Base-by-base conservation (phyloP, 2,797 vertebrate species). In the Characodon lateralis region DNA sequence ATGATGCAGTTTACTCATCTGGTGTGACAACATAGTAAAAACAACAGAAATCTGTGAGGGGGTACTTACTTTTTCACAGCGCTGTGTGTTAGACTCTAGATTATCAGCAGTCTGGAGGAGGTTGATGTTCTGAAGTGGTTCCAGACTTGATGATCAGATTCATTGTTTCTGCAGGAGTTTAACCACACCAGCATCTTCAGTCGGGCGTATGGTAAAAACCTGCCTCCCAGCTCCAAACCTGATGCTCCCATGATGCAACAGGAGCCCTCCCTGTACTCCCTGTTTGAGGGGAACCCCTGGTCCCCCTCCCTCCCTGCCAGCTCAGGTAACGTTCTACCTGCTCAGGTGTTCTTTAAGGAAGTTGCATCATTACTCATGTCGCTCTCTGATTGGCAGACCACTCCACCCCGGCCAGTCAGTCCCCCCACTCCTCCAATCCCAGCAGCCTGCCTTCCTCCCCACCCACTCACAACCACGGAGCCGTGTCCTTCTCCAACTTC, bases 381-480 rank as follows among this genome's bases (percentile, higher is more conserved):
- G 22, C 35, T 1, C 48, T 90, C 39, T 66, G 72, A 82, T 87
- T 84, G 87, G 78, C 91, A 99, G 98, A 99, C 95, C 98, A 99
- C 95, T 99, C 98, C 3, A 99, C 98, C 91, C 98, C 98, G 88
- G 98, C 98, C 91, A 99, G 98, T 94, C 98, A 99, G 83, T 99
- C 98, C 72, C 98, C 98, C 91, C 98, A 99, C 94, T 99, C 98
- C 51, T 99, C 98, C 85, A 99, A 99, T 91, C 98, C 98, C 82
- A 99, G 98, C 95, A 99, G 98, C 88, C 95, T 99, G 89, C 98
- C 98, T 26, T 99, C 98, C 75, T 99, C 98, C 75, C 98, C 98
- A 66, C 98, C 98, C 28, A 99, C 98, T 48, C 98, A 99, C 94
- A 99, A 96, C 94, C 98, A 99, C 78, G 96, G 95, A 66, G 95